A percentile compares a stretch with the other conserved stretches of the same genome.
These are phyloP conservation scores for Amia ocellicauda DNA, from an alignment of 2,113 vertebrate species.

Conservation along the genomic window DNA sequence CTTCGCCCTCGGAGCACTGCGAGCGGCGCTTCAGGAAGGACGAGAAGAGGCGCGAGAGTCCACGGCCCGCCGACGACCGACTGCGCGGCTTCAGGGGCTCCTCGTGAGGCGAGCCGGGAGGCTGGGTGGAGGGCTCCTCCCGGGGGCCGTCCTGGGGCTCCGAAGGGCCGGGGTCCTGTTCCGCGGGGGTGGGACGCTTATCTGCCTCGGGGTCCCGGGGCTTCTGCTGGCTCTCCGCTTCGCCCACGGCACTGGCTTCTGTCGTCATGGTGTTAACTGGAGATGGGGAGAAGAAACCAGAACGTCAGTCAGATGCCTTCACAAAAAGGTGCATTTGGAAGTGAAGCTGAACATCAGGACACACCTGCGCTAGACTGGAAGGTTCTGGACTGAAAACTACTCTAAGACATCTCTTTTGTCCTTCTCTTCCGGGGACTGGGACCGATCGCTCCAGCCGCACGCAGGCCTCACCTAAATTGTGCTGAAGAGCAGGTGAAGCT, in stretches of 20 bases:
- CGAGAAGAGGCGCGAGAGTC: constrained; percentile 88
- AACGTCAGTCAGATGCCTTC: not conserved
- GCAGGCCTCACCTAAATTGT: too few relatives aligned
- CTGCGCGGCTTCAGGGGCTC: constrained; percentile 69
- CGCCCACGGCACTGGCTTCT: constrained; percentile 74
- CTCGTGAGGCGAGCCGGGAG: constrained; percentile 48
- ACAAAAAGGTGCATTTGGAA: not conserved
- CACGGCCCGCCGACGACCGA: constrained; percentile 67
- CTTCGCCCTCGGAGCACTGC: constrained; percentile 76
- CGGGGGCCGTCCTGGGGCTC: constrained; percentile 30
- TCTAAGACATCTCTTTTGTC: too few relatives aligned
- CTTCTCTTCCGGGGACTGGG: too few relatives aligned
- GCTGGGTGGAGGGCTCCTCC: not conserved
- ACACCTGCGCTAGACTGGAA: too few relatives aligned
- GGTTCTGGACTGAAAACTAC: too few relatives aligned
- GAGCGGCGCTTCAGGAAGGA: constrained; percentile 89
- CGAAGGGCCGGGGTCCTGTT: constrained; percentile 41
- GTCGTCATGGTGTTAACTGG: constrained; percentile 88
- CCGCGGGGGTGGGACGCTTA: too few relatives aligned
- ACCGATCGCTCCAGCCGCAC: too few relatives aligned
- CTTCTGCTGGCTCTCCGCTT: constrained; percentile 55
- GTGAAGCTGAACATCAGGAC: not conserved
- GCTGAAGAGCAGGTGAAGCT: too few relatives aligned
- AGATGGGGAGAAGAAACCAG: constrained; percentile 37
- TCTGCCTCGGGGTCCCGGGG: constrained; percentile 58